phyloP scores from a whole-genome alignment of 2,888 invertebrate species.

The Exephanes ischioxanthus region DNA sequence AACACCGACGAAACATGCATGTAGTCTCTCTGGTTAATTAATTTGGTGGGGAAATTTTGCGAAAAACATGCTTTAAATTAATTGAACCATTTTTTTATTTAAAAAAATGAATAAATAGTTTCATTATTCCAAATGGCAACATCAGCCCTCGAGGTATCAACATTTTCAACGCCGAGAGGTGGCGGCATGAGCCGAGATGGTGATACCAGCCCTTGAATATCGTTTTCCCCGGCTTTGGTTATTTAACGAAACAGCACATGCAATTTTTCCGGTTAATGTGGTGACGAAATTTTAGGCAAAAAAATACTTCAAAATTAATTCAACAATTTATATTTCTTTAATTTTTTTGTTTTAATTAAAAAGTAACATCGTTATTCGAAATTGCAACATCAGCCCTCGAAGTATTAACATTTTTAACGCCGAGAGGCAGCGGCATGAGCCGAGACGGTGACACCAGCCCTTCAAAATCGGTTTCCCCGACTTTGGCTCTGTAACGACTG shows the following conservation, averaged over 20 bases:
- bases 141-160: background rate
- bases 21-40: too few relatives aligned
- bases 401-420: background rate
- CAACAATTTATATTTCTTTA: background rate
- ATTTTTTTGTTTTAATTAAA: background rate
- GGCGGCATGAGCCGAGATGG: background rate
- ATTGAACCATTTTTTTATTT: background rate
- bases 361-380: background rate
- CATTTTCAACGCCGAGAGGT: background rate
- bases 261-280: too few relatives aligned
- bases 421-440: background rate
- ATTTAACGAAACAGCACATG: too few relatives aligned
- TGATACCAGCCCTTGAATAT: slow-evolving; percentile 22
- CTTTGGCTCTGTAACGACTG: slow-evolving; percentile 52
- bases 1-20: too few relatives aligned
- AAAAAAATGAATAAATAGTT: background rate
- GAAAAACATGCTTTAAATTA: too few relatives aligned
- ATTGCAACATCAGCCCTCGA: slow-evolving; percentile 3
- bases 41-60: too few relatives aligned
- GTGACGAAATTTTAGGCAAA: too few relatives aligned
- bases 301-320: background rate
- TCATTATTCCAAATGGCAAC: background rate
- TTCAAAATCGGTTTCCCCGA: slow-evolving; percentile 47
- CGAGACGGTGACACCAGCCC: background rate
- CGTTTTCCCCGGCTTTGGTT: slow-evolving; percentile 44